Base-by-base conservation (phyloP, 2,113 vertebrate species). In the Myanophis thanlyinensis region DNA sequence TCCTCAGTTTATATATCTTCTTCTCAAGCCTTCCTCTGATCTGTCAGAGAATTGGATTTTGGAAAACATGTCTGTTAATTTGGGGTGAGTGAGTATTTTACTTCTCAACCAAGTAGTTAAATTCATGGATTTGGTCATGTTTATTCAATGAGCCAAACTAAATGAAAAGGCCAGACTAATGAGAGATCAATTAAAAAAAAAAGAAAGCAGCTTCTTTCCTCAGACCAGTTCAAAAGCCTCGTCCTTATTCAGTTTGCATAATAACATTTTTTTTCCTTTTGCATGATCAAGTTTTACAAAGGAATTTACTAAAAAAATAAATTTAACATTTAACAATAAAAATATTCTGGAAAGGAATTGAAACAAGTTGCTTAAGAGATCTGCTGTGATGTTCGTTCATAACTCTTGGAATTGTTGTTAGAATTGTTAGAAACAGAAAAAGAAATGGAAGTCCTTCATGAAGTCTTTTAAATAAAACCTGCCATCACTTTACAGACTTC, bases 381-480 rank as follows among this genome's bases (percentile, higher is more conserved):
- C 8, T 54, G 95, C 46, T n/a, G 27, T 15, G 5, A 18, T 93
- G 30, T 84, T 85, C 46, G 40, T 40, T 96, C 91, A 95, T 90
- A 95, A 92, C 30, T 80, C 49, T 10, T 95, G 59, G 48, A 73
- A 93, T 53, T 91, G 84, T 86, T 73, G n/a, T 35, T 80, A 18
- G 2, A 80, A 40, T 3, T 80, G 35, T 30, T 93, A 92, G 59
- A 84, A 95, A 93, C 1, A 56, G 13, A 0, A 90, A 15, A 40
- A 62, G 85, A 15, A 0, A 0, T 73, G 25, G 15, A 8, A n/a
- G n/a, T n/a, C n/a, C 94, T 91, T 90, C 46, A 40, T 22, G 59
- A 92, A 94, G 51, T 91, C 47, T 35, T 85, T 93, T 54, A 95
- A 89, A 88, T 91, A 20, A 59, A 92, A 44, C 27, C 11, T 95